Percentiles rank a stretch among this genome's conserved stretches.
Evolutionary conservation across 1,140 invertebrate genomes (phyloP).

Genomic region (Aphelenchoides besseyi): DNA sequence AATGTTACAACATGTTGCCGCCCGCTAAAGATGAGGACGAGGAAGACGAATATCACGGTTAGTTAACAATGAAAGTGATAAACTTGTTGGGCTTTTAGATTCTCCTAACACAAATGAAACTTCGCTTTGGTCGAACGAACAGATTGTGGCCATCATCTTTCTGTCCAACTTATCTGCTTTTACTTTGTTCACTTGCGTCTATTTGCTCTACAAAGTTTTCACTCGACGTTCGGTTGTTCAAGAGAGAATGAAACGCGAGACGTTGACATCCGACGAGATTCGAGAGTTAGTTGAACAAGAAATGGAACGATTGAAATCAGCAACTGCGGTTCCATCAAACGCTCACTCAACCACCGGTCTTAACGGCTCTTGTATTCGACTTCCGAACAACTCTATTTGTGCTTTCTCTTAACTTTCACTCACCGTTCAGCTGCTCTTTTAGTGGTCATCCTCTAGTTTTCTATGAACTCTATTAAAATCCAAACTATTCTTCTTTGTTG

Average conservation of each 20-base stretch:
- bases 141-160: background rate
- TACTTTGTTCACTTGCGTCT: conserved; percentile 4
- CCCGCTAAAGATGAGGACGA: background rate
- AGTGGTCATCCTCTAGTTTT: too few species aligned
- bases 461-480: too few species aligned
- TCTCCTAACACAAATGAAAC: background rate
- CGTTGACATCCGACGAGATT: background rate
- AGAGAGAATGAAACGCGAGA: background rate
- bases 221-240: background rate
- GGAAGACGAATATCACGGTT: background rate
- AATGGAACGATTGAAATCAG: background rate
- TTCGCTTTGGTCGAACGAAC: conserved; percentile 10
- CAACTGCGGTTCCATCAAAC: background rate
- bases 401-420: background rate
- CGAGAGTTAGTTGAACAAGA: background rate
- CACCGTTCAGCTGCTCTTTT: too few species aligned
- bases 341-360: background rate
- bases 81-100: background rate
- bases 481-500: too few species aligned
- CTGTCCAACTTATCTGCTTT: conserved; percentile 6
- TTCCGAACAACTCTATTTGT: background rate
- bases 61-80: too few species aligned
- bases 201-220: conserved; percentile 2
- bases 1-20: conserved; percentile 6
- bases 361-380: background rate